phyloP scores from a whole-genome alignment of 1,140 invertebrate species.

The Pachyrhynchus sulphureomaculatus region DNA sequence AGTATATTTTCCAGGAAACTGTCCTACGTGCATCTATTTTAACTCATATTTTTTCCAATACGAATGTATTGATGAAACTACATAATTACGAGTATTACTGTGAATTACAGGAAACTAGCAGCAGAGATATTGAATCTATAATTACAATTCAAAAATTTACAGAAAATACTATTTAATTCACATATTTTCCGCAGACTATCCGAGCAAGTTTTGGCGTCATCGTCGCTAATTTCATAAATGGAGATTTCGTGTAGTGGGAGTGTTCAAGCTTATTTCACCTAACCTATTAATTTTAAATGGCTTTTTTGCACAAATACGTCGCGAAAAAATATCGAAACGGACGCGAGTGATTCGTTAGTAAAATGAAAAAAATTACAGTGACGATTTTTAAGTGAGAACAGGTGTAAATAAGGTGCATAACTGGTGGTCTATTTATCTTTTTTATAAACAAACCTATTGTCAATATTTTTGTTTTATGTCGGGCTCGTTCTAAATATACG shows the following conservation, averaged over 20 bases:
- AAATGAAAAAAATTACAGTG: neutral
- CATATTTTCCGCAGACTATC: neutral
- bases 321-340: neutral
- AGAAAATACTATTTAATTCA: too few relatives aligned
- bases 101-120: too few relatives aligned
- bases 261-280: slow-evolving; percentile 34
- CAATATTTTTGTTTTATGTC: slow-evolving; percentile 19
- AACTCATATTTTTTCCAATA: too few relatives aligned
- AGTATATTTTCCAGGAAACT: too few relatives aligned
- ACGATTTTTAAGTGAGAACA: neutral
- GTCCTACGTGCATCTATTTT: too few relatives aligned
- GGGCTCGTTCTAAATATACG: neutral
- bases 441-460: slow-evolving; percentile 17
- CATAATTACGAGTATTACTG: too few relatives aligned
- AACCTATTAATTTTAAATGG: slow-evolving; percentile 34
- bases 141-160: too few relatives aligned
- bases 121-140: too few relatives aligned
- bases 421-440: slow-evolving; percentile 6
- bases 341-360: neutral
- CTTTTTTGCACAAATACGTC: slow-evolving; percentile 13
- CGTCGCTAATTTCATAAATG: slow-evolving; percentile 21
- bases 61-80: too few relatives aligned
- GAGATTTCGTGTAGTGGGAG: slow-evolving; percentile 36
- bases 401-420: neutral
- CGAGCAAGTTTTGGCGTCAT: neutral